These are phyloP conservation scores for Papilio protenor DNA, from an alignment of 2,888 invertebrate genomes.

Conservation along the genomic window DNA sequence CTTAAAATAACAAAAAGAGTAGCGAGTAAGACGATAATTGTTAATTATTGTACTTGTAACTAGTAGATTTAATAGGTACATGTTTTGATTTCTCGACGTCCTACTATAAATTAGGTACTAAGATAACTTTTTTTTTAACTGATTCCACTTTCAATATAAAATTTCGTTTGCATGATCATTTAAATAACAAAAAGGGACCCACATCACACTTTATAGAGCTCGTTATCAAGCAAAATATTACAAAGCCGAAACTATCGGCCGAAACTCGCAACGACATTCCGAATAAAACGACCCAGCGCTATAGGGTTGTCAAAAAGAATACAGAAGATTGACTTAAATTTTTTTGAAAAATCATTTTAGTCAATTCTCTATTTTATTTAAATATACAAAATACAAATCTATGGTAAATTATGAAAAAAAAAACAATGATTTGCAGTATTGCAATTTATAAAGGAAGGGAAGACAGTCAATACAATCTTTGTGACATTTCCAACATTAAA, in stretches of 20 bases:
- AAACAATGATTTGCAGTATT: no score
- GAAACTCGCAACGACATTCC: constrained; percentile 43
- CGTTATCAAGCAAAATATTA: constrained; percentile 44
- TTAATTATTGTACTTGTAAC: neutral
- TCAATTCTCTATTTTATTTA: neutral
- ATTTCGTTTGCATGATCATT: constrained; percentile 32
- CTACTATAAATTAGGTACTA: neutral
- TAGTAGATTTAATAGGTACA: neutral
- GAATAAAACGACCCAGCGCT: constrained; percentile 33
- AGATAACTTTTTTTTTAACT: neutral
- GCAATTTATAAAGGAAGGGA: no score
- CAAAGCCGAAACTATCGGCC: constrained; percentile 43
- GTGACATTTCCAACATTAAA: no score
- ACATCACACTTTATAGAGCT: constrained; percentile 49
- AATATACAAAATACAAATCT: no score
- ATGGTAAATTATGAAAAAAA: no score
- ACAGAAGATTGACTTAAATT: neutral
- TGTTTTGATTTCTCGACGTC: neutral
- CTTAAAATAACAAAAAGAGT: neutral
- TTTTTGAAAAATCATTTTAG: no score
- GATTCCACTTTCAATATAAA: constrained; percentile 21
- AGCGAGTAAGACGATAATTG: neutral
- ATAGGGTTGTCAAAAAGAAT: constrained; percentile 20
- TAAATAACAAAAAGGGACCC: constrained; percentile 50
- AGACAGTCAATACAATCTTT: no score